Percentiles rank a stretch among this genome's conserved stretches.
Evolutionary conservation across 2,113 vertebrate species (phyloP).

Genomic region (Hypanus sabinus): DNA sequence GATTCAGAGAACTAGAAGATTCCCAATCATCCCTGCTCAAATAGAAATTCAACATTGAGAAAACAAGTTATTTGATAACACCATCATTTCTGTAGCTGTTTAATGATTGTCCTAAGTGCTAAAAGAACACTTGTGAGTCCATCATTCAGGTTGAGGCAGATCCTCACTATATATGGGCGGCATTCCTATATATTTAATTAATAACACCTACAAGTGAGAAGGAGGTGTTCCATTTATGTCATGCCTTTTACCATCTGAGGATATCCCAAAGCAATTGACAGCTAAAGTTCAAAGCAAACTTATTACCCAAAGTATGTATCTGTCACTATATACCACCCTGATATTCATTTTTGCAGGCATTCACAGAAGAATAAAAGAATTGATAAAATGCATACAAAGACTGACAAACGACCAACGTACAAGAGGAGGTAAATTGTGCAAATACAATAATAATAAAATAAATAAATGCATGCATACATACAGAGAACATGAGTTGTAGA

Average conservation of each 20-base stretch:
- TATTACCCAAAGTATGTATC: too few species aligned
- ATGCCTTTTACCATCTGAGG: neutral
- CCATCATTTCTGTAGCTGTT: neutral
- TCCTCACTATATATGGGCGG: neutral
- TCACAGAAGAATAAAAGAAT: too few species aligned
- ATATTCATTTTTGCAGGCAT: too few species aligned
- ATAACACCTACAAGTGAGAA: neutral
- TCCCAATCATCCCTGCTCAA: neutral
- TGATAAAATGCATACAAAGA: too few species aligned
- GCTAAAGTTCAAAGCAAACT: neutral
- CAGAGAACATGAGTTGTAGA: too few species aligned
- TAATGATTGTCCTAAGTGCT: neutral
- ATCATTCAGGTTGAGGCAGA: neutral
- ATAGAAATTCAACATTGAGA: neutral
- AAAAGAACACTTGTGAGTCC: neutral
- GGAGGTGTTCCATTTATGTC: neutral
- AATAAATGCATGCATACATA: too few species aligned
- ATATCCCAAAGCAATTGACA: neutral
- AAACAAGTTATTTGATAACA: neutral
- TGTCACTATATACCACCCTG: too few species aligned
- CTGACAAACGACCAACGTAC: too few species aligned
- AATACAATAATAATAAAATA: too few species aligned
- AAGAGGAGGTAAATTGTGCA: too few species aligned
- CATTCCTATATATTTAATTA: neutral
- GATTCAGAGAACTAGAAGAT: neutral